These are phyloP conservation scores for Sardina pilchardus DNA, from an alignment of 2,113 vertebrate genomes.

Conservation along the genomic window DNA sequence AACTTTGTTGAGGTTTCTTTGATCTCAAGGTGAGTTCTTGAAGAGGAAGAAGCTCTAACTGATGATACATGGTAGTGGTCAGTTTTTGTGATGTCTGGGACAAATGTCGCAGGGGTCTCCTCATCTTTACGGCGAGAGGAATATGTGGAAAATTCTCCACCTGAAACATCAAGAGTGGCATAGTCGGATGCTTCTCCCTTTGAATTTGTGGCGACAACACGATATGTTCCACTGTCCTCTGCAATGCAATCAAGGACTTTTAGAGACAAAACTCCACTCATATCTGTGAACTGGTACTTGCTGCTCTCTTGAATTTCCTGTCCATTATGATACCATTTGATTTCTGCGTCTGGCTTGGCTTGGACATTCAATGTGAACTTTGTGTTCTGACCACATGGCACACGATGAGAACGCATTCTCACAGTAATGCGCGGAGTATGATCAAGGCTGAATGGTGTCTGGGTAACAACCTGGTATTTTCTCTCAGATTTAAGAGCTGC, in stretches of 20 bases:
- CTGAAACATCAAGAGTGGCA: constrained; percentile 89
- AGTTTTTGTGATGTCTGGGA: constrained; percentile 86
- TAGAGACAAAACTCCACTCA: constrained; percentile 88
- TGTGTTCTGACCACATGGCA: constrained; percentile 87
- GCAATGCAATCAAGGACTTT: constrained; percentile 87
- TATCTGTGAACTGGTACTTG: constrained; percentile 88
- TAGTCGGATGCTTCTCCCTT: constrained; percentile 97
- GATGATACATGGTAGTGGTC: constrained; percentile 87
- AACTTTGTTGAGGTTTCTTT: constrained; percentile 84
- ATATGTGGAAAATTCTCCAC: constrained; percentile 86
- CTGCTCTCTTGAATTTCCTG: constrained; percentile 81
- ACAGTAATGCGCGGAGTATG: constrained; percentile 90
- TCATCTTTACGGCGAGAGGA: constrained; percentile 89
- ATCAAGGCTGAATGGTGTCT: constrained; percentile 94
- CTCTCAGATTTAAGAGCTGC: constrained; percentile 94
- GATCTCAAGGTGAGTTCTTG: constrained; percentile 79
- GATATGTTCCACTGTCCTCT: constrained; percentile 94
- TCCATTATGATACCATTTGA: constrained; percentile 93
- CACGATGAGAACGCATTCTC: constrained; percentile 95
- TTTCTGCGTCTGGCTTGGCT: constrained; percentile 87
- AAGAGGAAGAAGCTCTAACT: constrained; percentile 85
- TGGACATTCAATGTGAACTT: constrained; percentile 95
- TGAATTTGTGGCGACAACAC: constrained; percentile 87
- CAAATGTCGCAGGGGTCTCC: constrained; percentile 74
- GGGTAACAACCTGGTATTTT: constrained; percentile 90